Evolutionary conservation across 2,888 invertebrate genomes (phyloP), one percentile per base, ranked within the genome.

Genomic region (Drosophila leonis): DNA sequence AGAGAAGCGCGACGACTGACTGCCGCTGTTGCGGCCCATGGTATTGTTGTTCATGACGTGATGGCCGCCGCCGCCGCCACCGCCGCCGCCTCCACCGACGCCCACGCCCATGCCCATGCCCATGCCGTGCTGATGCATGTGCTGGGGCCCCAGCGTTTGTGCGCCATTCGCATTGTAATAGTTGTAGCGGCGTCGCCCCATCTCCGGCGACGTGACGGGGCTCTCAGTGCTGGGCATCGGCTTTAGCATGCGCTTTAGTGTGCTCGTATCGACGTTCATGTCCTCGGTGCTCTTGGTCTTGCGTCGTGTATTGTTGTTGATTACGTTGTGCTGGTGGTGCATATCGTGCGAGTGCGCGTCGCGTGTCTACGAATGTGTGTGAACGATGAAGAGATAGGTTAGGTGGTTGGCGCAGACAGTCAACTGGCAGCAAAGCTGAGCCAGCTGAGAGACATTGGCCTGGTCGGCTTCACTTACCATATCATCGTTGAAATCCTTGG

Each of bases 241-340:
- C 91, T 98, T 98, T 84, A 98, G 94, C 97, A 98, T 98, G 78
- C 97, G 95, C 93, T 98, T 98, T 84, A 98, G 94, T 10, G 98
- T 98, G 88, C 92, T 90, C 96, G 96, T 92, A 79, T 92, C 92
- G 83, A 90, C 92, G 93, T 95, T 95, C 96, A 97, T 97, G 91
- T 98, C 97, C 93, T 98, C 98, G 60, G 97, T 97, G 93, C 97
- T 97, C 93, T 98, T 98, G 83, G 97, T 97, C 92, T 97, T 97
- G 72, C 96, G 95, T 73, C 96, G 94, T 64, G 95, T 95, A 90
- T 96, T 96, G 92, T 96, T 96, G 93, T 96, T 96, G 92, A 96
- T 94, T 78, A 96, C 94, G 91, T 96, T 95, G 83, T 94, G 95
- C 78, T 96, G 94, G 88, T 96, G 96, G 90, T 96, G 96, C 89